Evolutionary conservation across 1,140 invertebrate species (phyloP).

Genomic region (Contarinia nasturtii): DNA sequence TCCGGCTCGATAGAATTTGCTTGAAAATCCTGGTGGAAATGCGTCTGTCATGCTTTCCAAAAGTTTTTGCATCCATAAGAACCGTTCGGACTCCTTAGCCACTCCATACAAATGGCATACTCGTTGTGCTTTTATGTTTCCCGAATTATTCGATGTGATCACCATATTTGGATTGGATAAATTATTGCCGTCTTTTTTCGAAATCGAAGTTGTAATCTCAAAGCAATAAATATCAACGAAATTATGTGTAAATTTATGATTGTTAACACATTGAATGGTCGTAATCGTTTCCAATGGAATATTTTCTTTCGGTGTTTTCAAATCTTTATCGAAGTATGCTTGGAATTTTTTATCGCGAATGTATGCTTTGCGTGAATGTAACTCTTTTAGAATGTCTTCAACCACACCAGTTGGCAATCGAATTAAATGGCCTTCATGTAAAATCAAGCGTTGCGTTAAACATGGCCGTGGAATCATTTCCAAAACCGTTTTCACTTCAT

Average conservation of each 20-base stretch:
- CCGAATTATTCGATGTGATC: slow-evolving; percentile 15
- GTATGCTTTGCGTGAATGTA: slow-evolving; percentile 28
- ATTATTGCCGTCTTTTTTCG: slow-evolving; percentile 13
- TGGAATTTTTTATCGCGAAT: slow-evolving; percentile 30
- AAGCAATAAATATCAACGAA: slow-evolving; percentile 22
- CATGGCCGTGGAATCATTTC: slow-evolving; percentile 20
- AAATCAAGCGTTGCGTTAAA: slow-evolving; percentile 14
- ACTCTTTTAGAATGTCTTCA: slow-evolving; percentile 30
- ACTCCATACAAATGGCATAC: slow-evolving; percentile 20
- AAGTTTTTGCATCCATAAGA: slow-evolving; percentile 47
- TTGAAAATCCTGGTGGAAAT: slow-evolving; percentile 35
- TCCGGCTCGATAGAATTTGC: slow-evolving; percentile 38
- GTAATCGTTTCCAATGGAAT: slow-evolving; percentile 33
- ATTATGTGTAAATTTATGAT: slow-evolving; percentile 34
- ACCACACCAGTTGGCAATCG: slow-evolving; percentile 25
- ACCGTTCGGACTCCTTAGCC: slow-evolving; percentile 18
- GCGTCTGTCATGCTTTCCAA: slow-evolving; percentile 36
- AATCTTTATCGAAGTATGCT: slow-evolving; percentile 30
- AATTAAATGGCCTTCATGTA: slow-evolving; percentile 19
- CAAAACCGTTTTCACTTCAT: slow-evolving; percentile 12
- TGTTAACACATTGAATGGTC: slow-evolving; percentile 39
- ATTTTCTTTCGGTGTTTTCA: slow-evolving; percentile 31
- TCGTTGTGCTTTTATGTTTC: slow-evolving; percentile 16
- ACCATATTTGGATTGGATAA: slow-evolving; percentile 22
- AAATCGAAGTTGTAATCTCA: slow-evolving; percentile 16